A percentile compares a stretch with the other conserved stretches of the same genome.
phyloP scores from a whole-genome alignment of 2,888 invertebrate species.

The Pheosia gnoma region DNA sequence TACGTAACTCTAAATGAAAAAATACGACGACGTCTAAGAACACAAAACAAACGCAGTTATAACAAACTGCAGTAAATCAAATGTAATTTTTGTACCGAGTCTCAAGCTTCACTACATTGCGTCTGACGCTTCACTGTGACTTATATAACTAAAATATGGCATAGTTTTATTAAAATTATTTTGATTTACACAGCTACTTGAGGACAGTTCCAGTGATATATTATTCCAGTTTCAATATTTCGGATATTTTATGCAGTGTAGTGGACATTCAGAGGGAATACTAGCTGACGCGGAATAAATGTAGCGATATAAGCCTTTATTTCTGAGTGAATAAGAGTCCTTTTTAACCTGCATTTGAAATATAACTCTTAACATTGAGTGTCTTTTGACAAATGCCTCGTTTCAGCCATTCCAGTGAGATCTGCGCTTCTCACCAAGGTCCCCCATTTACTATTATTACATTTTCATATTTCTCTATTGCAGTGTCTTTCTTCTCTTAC shows the following conservation, averaged over 20 bases:
- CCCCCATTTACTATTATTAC: no score
- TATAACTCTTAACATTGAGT: no score
- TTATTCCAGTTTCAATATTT: constrained; percentile 38
- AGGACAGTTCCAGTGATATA: constrained; percentile 36
- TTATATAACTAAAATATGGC: constrained; percentile 27
- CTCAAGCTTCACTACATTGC: constrained; percentile 22
- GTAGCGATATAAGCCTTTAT: no score
- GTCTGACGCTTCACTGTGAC: constrained; percentile 25
- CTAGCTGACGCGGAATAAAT: no score
- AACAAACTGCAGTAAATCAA: constrained; percentile 39
- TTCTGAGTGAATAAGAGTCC: no score
- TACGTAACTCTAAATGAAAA: constrained; percentile 17
- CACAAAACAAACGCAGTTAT: constrained; percentile 32
- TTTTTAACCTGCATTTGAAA: no score
- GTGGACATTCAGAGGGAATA: background rate
- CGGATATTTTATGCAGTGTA: constrained; percentile 12
- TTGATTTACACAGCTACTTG: constrained; percentile 42
- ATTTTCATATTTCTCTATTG: no score
- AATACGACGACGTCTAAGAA: constrained; percentile 20
- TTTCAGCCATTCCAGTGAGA: no score
- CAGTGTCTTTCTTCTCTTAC: no score
- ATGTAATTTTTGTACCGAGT: constrained; percentile 36
- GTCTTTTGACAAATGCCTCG: no score
- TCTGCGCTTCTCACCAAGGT: no score
- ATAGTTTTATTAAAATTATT: constrained; percentile 50